phyloP scores from a whole-genome alignment of 2,797 vertebrate genomes.

The Urophycis tenuis region DNA sequence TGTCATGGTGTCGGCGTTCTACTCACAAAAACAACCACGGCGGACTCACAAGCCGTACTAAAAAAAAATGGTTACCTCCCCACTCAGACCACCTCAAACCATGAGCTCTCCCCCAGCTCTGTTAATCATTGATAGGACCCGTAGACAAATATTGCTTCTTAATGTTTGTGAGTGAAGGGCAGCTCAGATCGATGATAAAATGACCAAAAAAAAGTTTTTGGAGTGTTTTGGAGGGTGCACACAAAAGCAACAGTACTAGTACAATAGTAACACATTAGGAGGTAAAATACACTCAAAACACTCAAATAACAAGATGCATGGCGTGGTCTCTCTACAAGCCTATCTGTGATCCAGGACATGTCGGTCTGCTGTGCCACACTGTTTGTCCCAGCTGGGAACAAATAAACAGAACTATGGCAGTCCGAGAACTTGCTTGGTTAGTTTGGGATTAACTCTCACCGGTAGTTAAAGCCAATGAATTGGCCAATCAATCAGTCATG shows the following conservation, averaged over 20 bases:
- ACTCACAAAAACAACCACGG: background rate
- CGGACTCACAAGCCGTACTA: background rate
- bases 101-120: background rate
- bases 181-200: constrained; percentile 15
- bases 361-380: constrained; percentile 14
- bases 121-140: constrained; percentile 49
- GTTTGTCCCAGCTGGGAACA: background rate
- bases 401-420: background rate
- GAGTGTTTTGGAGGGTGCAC: constrained; percentile 6
- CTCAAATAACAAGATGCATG: background rate
- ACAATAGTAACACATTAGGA: background rate
- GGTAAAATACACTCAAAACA: background rate
- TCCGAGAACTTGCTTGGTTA: background rate
- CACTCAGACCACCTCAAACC: background rate
- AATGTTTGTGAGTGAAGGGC: background rate
- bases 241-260: too few relatives aligned
- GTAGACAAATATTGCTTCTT: constrained; percentile 39
- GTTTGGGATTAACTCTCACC: background rate
- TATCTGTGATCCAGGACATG: constrained; percentile 5
- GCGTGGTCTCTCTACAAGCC: constrained; percentile 2
- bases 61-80: background rate
- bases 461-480: background rate
- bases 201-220: too few relatives aligned
- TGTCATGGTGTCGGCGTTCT: background rate
- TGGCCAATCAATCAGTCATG: background rate